Percentiles rank a stretch among this genome's conserved stretches.
Conservation (phyloP, 2,888 invertebrate species). For the Acanthosepion lycidas region DNA sequence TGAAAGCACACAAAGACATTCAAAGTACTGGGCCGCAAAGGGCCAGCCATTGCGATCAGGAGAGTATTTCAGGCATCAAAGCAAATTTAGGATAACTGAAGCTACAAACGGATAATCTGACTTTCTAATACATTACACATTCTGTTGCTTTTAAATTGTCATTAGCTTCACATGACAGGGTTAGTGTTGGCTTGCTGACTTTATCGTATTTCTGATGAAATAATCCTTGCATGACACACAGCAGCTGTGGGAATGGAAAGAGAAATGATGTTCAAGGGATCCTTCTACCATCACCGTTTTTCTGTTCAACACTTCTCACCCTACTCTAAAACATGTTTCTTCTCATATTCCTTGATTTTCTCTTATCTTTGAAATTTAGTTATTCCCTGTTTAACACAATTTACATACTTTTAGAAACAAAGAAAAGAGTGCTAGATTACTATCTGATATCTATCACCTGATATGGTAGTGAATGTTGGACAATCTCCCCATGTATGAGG, state of each 20-base stretch:
- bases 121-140: slow-evolving; percentile 12
- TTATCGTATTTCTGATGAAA: neutral
- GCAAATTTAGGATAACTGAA: neutral
- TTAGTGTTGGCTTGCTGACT: neutral
- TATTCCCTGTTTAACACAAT: neutral
- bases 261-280: neutral
- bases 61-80: neutral
- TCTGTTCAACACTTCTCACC: neutral
- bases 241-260: neutral
- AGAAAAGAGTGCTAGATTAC: too few relatives aligned
- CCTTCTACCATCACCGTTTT: neutral
- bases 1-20: neutral
- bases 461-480: too few relatives aligned
- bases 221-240: neutral
- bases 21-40: neutral
- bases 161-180: neutral
- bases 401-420: neutral
- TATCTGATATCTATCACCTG: too few relatives aligned
- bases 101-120: neutral
- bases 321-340: neutral
- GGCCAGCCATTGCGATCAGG: neutral
- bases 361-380: neutral
- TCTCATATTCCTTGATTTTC: neutral
- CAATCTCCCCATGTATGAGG: too few relatives aligned
- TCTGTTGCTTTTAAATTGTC: slow-evolving; percentile 33